These are phyloP conservation scores for Crenuchus spilurus DNA, from an alignment of 2,797 vertebrate species.

Conservation along the genomic window DNA sequence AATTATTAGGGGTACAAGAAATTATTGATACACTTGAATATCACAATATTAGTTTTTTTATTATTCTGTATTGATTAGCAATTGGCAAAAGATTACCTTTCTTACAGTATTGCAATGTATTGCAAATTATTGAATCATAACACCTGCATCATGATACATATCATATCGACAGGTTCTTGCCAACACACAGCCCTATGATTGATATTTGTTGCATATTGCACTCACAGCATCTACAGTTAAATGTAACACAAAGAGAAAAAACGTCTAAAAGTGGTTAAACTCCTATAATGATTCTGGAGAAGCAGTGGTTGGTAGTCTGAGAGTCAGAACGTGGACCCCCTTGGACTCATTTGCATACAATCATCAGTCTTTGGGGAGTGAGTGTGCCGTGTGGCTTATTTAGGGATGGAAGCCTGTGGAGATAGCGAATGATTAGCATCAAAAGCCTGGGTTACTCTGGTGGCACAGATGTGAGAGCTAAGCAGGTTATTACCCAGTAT, in stretches of 20 bases:
- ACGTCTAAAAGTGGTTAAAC: conserved; percentile 20
- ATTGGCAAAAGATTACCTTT: no score
- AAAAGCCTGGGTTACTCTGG: conserved; percentile 35
- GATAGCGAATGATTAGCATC: conserved; percentile 38
- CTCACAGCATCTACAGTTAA: conserved; percentile 19
- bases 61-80: no score
- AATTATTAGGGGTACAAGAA: no score
- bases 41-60: no score
- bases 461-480: conserved; percentile 37
- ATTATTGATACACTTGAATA: no score
- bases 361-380: not conserved
- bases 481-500: conserved; percentile 34
- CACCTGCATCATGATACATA: no score
- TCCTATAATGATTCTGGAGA: not conserved
- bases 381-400: conserved; percentile 10
- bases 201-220: no score
- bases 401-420: conserved; percentile 33
- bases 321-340: not conserved
- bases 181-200: no score
- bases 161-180: no score
- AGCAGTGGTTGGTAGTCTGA: not conserved
- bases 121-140: no score
- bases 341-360: conserved; percentile 22
- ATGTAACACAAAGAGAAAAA: not conserved
- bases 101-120: no score